Base-by-base conservation (phyloP, 2,797 vertebrate genomes). In the Myotis daubentonii region DNA sequence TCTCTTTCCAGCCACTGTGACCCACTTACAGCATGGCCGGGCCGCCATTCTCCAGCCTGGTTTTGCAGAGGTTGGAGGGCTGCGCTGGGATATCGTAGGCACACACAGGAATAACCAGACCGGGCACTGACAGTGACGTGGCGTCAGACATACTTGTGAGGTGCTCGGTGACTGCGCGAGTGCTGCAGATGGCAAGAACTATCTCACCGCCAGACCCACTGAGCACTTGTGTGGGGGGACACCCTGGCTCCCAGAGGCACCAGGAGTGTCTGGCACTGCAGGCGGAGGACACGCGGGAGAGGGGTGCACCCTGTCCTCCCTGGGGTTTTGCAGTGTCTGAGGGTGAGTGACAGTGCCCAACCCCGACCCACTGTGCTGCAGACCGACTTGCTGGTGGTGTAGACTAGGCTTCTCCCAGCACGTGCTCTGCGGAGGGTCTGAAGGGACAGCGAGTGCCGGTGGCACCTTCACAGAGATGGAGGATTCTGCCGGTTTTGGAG, bases 41-140 rank as follows among this genome's bases (percentile, higher is more conserved):
- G 44, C 72, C 2, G 0, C 62, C 4, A 5, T 36, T 72, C 79
- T 79, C 38, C 62, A 30, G 22, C 62, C 74, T 87, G 76, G 8
- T 71, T 88, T 22, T 5, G 19, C 55, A 19, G 62, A 13, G 33
- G 6, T 36, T 72, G 55, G 71, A 62, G 49, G 62, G 41, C 49
- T 20, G 68, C 1, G 0, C 30, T 53, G 68, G 33, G n/a, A 6
- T 33, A 7, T 38, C 7, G 0, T 33, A 13, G n/a, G 60, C 16
- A 22, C 41, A 55, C 6, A 0, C 38, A 44, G 74, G 62, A 62
- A 33, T 0, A 1, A 0, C 15, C 19, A 41, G 23, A 36, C 60
- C 6, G 10, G 53, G 23, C 75, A 23, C 36, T 41, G 41, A 41
- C 3, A 1, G 3, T 53, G 55, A 38, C 1, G 0, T 36, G n/a